These are phyloP conservation scores for Drosophila ananassae DNA, from an alignment of 1,140 invertebrate species.

Conservation along the genomic window DNA sequence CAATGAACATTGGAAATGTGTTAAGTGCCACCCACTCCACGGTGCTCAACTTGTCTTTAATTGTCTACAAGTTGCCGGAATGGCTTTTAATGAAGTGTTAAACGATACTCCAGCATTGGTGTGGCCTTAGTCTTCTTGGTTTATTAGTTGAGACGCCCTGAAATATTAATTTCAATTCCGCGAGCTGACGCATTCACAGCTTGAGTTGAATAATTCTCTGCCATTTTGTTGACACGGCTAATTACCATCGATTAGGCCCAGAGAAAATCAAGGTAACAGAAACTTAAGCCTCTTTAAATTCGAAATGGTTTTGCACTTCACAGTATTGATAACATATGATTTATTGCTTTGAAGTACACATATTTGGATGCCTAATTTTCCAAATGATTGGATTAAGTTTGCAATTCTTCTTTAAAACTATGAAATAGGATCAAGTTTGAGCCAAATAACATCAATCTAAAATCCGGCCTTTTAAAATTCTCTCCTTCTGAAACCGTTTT, in stretches of 20 bases:
- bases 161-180: conserved; percentile 49
- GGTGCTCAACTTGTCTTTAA: conserved; percentile 56
- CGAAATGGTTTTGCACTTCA: conserved; percentile 1
- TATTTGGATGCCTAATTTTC: background rate
- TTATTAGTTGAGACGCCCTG: conserved; percentile 34
- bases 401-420: too few relatives aligned
- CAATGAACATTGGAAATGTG: conserved; percentile 80
- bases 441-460: too few relatives aligned
- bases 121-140: background rate
- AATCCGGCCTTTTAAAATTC: too few relatives aligned
- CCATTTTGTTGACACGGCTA: conserved; percentile 37
- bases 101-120: conserved; percentile 35
- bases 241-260: conserved; percentile 38
- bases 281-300: conserved; percentile 29
- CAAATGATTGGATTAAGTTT: background rate
- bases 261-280: conserved; percentile 16
- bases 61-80: conserved; percentile 74
- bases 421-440: too few relatives aligned
- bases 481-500: background rate
- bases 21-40: conserved; percentile 55
- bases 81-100: conserved; percentile 79
- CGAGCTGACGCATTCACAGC: conserved; percentile 49
- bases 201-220: conserved; percentile 33
- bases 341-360: conserved; percentile 30
- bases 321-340: conserved; percentile 12